phyloP scores from a whole-genome alignment of 2,113 vertebrate genomes.

The Speoplatyrhinus poulsoni region DNA sequence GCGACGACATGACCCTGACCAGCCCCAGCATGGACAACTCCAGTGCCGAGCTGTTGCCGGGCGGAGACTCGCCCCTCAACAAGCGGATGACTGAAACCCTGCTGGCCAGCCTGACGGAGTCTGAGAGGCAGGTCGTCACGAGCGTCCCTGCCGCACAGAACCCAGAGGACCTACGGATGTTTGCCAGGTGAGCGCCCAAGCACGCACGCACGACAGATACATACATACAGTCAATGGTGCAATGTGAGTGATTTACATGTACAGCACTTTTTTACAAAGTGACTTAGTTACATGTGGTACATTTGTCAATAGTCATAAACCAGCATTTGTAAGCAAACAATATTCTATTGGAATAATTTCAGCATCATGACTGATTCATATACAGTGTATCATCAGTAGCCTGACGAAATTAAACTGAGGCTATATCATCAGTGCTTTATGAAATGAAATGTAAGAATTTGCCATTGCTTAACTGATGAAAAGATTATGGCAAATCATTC shows the following conservation, averaged over 20 bases:
- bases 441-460: too few relatives aligned
- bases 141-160: slow-evolving; percentile 92
- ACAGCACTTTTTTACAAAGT: too few relatives aligned
- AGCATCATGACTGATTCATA: too few relatives aligned
- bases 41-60: slow-evolving; percentile 90
- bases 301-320: too few relatives aligned
- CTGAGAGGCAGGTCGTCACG: slow-evolving; percentile 90
- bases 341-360: too few relatives aligned
- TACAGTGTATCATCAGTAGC: too few relatives aligned
- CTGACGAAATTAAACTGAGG: too few relatives aligned
- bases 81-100: slow-evolving; percentile 94
- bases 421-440: background rate
- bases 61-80: slow-evolving; percentile 92
- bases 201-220: background rate
- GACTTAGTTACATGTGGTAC: too few relatives aligned
- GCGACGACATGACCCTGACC: slow-evolving; percentile 98
- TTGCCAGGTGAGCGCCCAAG: slow-evolving; percentile 84
- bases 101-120: slow-evolving; percentile 89
- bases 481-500: background rate
- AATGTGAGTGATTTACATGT: too few relatives aligned
- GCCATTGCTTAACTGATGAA: background rate
- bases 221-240: too few relatives aligned
- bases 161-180: slow-evolving; percentile 94
- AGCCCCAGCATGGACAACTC: slow-evolving; percentile 99
- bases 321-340: too few relatives aligned